Percentiles rank a stretch among this genome's conserved stretches.
phyloP scores from a whole-genome alignment of 1,140 invertebrate species.

The Campoletis sonorensis region DNA sequence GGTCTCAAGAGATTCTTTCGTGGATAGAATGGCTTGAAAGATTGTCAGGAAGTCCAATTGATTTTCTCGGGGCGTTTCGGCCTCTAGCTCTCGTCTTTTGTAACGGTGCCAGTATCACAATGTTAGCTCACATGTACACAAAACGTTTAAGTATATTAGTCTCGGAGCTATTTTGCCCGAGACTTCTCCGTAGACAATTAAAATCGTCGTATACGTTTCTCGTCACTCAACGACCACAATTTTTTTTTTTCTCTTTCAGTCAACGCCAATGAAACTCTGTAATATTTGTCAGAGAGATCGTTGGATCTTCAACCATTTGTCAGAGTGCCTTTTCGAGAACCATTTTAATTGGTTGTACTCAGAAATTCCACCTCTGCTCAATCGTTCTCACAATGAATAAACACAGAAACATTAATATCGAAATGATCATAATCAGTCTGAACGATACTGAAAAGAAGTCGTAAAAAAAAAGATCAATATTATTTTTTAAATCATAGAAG shows the following conservation, averaged over 20 bases:
- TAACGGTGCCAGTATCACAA: neutral
- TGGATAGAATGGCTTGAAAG: conserved; percentile 16
- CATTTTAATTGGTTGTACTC: neutral
- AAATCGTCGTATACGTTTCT: conserved; percentile 9
- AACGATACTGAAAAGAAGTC: neutral
- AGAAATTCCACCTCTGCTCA: neutral
- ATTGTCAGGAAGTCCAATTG: conserved; percentile 36
- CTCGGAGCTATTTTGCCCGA: neutral
- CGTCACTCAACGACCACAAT: conserved; percentile 3
- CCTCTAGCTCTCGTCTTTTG: neutral
- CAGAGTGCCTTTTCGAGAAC: conserved; percentile 4
- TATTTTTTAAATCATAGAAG: too few relatives aligned
- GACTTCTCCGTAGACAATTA: conserved; percentile 34
- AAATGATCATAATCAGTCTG: neutral
- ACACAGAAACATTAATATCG: neutral
- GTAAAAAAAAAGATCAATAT: too few relatives aligned
- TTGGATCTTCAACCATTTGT: neutral
- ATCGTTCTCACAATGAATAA: neutral
- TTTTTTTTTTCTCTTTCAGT: neutral
- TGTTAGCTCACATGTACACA: neutral
- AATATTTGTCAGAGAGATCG: neutral
- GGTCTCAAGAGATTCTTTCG: conserved; percentile 12
- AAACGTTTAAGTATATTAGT: neutral
- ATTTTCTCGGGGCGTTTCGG: conserved; percentile 33
- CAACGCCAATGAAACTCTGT: neutral